Evolutionary conservation across 2,113 vertebrate species (phyloP), one percentile per base, ranked within the genome.

Genomic region (Leptosomus discolor): DNA sequence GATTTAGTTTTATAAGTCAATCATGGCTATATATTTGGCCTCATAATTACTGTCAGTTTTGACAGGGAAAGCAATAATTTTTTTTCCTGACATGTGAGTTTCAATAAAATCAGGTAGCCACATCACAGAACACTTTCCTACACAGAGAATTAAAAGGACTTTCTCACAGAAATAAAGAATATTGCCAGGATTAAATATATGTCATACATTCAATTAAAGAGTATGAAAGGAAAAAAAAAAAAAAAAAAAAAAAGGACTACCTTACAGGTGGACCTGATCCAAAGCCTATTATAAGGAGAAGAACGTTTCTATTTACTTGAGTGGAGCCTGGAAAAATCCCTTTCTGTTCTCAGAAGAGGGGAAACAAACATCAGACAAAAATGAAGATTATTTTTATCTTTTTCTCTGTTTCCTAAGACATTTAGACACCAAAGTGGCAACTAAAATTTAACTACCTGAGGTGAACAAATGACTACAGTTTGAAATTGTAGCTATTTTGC

Each of bases 11-110:
- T 97, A 96, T 86, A 96, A 97, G 84, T 86, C 94, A 94, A 96
- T 94, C 95, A 94, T 61, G 89, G 85, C 60, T 91, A 91, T 96
- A 95, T 96, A 94, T 97, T 93, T 92, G 94, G 82, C 56, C 85
- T 93, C 15, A 12, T 91, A 97, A 96, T 97, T 96, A 94, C 84
- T 94, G 88, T 89, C 96, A 97, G 77, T 91, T 95, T 94, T 96
- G 93, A 97, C 96, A 94, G 61, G 68, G 39, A 82, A 67, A n/a
- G 61, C 94, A 95, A 61, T 89, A 56, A 71, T 92, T 95, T 94
- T 92, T 75, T 85, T 87, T 50, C 78, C 65, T 94, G 93, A 90
- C 91, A 41, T 83, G 69, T 57, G 76, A 81, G 71, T 79, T 95
- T 96, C 94, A 88, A 95, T 95, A 94, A 94, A 96, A 97, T 79